phyloP scores from a whole-genome alignment of 2,797 vertebrate species.

The Tragelaphus oryx region DNA sequence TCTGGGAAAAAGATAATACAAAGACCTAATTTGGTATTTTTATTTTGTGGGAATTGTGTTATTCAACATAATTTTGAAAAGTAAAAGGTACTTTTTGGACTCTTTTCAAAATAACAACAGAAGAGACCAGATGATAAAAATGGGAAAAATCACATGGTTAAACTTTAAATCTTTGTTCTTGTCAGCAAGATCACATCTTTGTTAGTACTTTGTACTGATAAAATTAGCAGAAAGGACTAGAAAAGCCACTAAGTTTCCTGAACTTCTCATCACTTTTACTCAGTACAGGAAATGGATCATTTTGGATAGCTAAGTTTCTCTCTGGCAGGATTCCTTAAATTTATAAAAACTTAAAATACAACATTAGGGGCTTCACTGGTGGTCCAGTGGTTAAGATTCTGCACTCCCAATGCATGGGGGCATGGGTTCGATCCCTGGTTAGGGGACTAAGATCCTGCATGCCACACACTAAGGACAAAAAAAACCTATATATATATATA shows the following conservation, averaged over 20 bases:
- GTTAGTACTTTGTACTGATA: background rate
- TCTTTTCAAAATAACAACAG: slow-evolving; percentile 31
- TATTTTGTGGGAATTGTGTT: background rate
- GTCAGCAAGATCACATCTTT: background rate
- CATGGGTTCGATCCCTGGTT: background rate
- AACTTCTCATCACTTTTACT: slow-evolving; percentile 9
- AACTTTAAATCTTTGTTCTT: slow-evolving; percentile 1
- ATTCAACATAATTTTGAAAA: slow-evolving; percentile 29
- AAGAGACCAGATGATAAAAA: slow-evolving; percentile 35
- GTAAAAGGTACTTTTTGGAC: slow-evolving; percentile 12
- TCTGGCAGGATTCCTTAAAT: background rate
- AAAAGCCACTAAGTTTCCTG: slow-evolving; percentile 1
- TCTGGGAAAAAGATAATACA: slow-evolving; percentile 58
- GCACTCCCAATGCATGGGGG: background rate
- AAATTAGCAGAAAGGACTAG: background rate
- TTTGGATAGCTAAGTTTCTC: slow-evolving; percentile 18
- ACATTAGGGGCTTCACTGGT: background rate
- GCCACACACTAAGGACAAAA: background rate
- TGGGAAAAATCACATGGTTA: background rate
- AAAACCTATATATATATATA: background rate
- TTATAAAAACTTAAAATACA: background rate
- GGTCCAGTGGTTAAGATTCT: background rate
- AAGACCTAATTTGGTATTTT: slow-evolving; percentile 32
- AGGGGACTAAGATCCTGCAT: background rate
- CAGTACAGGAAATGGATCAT: background rate